Evolutionary conservation across 1,140 invertebrate genomes (phyloP), one percentile per base, ranked within the genome.

Genomic region (Aphelenchoides besseyi): DNA sequence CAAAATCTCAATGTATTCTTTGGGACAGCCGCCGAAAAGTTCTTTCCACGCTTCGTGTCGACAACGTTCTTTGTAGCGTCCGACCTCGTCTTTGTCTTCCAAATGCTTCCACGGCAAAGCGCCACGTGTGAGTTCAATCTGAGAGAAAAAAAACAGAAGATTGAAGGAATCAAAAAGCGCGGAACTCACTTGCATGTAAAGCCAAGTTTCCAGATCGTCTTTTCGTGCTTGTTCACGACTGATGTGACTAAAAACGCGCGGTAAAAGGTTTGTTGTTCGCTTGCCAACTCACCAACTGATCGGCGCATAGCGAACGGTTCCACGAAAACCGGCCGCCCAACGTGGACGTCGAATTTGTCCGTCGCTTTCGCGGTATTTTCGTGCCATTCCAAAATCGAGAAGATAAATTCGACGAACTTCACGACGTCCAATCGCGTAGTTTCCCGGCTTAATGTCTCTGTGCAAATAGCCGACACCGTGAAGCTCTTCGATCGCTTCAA

Each of bases 291-390:
- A 37, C 29, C 64, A 59, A 5, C 75, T 32, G 18, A 79, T 53
- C 2, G 78, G 69, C 0, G 78, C 78, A 41, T 80, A 79, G 9
- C 67, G 64, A 32, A 78, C 78, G 18, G 78, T 79, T n/a, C 78
- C 78, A 29, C 78, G 75, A 69, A 79, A 79, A 23, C 68, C 71
- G 37, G 78, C 72, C 8, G 61, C 71, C 12, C 36, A 28, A 1
- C 77, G 32, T 1, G 77, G 77, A 63, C 71, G 72, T 36, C 68
- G 61, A 52, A 79, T 79, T 0, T 53, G 63, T 28, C 77, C 57
- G 35, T 79, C 71, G 0, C 80, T 75, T 41, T 83, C 70, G 16
- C 80, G 74, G 69, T 76, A 81, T 48, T 81, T 80, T 26, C 79
- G 77, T 48, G 63, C 68, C 80, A 81, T 82, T 23, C 2, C 52